A percentile compares a stretch with the other conserved stretches of the same genome.
phyloP scores from a whole-genome alignment of 2,113 vertebrate species.

The Lagopus leucura region DNA sequence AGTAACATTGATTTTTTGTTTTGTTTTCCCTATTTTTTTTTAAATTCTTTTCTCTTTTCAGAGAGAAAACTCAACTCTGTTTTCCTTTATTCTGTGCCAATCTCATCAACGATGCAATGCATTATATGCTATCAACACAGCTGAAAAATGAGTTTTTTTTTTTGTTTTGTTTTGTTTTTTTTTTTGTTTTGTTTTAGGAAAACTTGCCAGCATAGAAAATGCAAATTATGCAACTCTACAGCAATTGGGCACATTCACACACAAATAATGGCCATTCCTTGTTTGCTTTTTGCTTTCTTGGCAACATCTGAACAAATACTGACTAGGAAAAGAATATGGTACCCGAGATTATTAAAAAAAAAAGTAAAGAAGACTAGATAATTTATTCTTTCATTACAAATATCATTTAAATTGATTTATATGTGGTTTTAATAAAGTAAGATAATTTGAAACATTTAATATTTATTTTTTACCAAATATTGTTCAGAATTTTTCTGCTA shows the following conservation, averaged over 20 bases:
- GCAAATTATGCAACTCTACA: not conserved
- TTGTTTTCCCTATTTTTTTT: not conserved
- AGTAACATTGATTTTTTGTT: not conserved
- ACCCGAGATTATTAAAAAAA: not conserved
- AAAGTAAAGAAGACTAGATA: not conserved
- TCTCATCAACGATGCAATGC: conserved; percentile 50
- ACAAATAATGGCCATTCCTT: conserved; percentile 48
- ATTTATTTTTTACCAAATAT: not conserved
- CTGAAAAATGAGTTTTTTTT: not conserved
- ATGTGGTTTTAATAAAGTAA: not conserved
- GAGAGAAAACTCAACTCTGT: not conserved
- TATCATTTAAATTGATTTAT: not conserved
- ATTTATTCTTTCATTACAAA: not conserved
- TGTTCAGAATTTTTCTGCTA: not conserved
- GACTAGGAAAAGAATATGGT: not conserved
- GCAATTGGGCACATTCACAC: not conserved
- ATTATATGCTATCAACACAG: not conserved
- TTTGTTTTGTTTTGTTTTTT: not conserved
- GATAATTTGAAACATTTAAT: not conserved
- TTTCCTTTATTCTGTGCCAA: conserved; percentile 44
- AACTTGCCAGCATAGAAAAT: conserved; percentile 6
- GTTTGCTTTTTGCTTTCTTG: conserved; percentile 27
- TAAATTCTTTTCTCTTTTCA: not conserved
- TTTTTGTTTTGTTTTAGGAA: not conserved
- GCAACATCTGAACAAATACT: not conserved